These are phyloP conservation scores for Catagonus wagneri DNA, from an alignment of 2,113 vertebrate species.

Conservation along the genomic window DNA sequence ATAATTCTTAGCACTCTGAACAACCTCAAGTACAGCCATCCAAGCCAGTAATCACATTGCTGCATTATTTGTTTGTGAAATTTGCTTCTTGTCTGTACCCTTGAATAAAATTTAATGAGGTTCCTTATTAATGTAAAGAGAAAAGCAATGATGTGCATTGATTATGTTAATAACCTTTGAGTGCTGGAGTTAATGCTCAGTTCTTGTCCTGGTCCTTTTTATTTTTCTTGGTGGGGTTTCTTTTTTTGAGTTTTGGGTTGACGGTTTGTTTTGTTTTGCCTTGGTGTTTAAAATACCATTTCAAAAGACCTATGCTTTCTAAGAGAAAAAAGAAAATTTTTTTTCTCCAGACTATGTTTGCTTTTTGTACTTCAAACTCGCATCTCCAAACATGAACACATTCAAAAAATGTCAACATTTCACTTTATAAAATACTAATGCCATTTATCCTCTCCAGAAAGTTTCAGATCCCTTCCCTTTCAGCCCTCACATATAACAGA, in stretches of 20 bases:
- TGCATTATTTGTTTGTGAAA: slow-evolving; percentile 54
- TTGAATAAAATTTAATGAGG: slow-evolving; percentile 72
- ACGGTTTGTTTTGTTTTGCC: background rate
- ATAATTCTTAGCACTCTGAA: slow-evolving; percentile 49
- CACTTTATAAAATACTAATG: background rate
- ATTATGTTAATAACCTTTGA: background rate
- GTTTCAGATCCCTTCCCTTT: background rate
- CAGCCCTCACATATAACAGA: background rate
- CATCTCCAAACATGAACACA: background rate
- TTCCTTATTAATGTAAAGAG: slow-evolving; percentile 48
- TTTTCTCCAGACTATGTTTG: background rate
- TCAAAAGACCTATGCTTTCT: background rate
- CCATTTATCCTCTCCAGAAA: background rate
- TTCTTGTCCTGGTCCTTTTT: background rate
- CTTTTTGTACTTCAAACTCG: background rate
- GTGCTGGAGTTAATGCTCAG: background rate
- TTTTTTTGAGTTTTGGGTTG: too few relatives aligned
- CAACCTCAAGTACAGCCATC: slow-evolving; percentile 44
- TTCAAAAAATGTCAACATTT: background rate
- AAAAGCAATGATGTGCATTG: background rate
- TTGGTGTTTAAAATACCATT: background rate
- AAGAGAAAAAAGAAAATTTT: background rate
- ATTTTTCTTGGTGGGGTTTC: too few relatives aligned
- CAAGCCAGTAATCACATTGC: slow-evolving; percentile 39
- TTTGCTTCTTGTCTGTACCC: slow-evolving; percentile 65